phyloP scores from a whole-genome alignment of 2,888 invertebrate species.

The Agrochola macilenta region DNA sequence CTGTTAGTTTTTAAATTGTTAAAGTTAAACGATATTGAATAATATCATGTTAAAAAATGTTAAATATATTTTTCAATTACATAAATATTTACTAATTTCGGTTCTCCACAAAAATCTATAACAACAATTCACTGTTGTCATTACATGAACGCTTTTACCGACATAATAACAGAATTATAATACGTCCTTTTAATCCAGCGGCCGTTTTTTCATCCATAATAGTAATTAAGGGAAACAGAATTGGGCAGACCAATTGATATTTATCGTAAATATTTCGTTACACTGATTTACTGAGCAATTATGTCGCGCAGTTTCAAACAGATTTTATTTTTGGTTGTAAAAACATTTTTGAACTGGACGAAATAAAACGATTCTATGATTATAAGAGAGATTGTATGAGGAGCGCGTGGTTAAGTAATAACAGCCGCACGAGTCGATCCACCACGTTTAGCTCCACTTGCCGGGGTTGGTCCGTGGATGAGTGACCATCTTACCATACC shows the following conservation, averaged over 20 bases:
- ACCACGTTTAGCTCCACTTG: no score
- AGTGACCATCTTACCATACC: no score
- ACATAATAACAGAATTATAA: neutral
- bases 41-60: no score
- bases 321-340: conserved; percentile 1
- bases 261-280: conserved; percentile 61
- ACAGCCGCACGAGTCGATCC: no score
- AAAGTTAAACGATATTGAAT: no score
- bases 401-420: no score
- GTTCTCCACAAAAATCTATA: neutral
- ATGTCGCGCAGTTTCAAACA: neutral
- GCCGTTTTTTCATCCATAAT: conserved; percentile 15
- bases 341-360: neutral
- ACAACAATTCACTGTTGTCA: neutral
- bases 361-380: neutral
- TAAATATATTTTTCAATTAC: no score
- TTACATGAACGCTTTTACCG: neutral
- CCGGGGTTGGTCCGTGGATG: no score
- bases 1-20: no score
- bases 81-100: neutral
- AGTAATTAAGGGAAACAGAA: conserved; percentile 36
- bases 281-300: conserved; percentile 60
- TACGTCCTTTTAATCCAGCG: neutral
- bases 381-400: no score
- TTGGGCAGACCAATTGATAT: conserved; percentile 39